Evolutionary conservation across 1,140 invertebrate species (phyloP).

Genomic region (Drosophila mojavensis): DNA sequence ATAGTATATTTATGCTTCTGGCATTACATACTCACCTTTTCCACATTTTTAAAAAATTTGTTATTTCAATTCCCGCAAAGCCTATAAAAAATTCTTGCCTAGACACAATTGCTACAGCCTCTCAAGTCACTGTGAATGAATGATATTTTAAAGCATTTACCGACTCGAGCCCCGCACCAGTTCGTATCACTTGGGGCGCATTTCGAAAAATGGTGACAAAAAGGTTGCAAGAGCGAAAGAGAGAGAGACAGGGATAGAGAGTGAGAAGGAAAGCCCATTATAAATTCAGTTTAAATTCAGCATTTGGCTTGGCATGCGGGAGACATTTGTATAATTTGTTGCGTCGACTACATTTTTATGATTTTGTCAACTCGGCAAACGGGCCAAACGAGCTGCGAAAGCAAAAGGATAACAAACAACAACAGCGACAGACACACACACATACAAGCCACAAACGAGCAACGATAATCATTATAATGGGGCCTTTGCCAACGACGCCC

Average conservation of each 20-base stretch:
- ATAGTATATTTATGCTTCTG: too few relatives aligned
- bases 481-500: constrained; percentile 68
- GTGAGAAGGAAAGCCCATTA: constrained; percentile 25
- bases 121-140: constrained; percentile 21
- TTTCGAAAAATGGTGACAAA: constrained; percentile 67
- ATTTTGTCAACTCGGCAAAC: constrained; percentile 76
- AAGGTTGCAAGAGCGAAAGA: not conserved
- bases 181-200: constrained; percentile 59
- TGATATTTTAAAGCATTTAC: constrained; percentile 36
- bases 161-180: not conserved
- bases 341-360: constrained; percentile 74
- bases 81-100: constrained; percentile 16
- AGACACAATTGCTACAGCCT: constrained; percentile 28
- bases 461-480: constrained; percentile 77
- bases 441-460: constrained; percentile 65
- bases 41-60: not conserved
- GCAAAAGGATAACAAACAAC: constrained; percentile 58
- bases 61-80: not conserved
- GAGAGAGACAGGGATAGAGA: not conserved
- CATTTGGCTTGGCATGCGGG: constrained; percentile 54
- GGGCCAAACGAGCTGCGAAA: constrained; percentile 66
- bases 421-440: constrained; percentile 10
- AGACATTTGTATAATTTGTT: constrained; percentile 81
- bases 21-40: too few relatives aligned
- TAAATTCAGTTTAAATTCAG: constrained; percentile 58